Base-by-base conservation (phyloP, 2,113 vertebrate species). In the Hydropotes inermis region DNA sequence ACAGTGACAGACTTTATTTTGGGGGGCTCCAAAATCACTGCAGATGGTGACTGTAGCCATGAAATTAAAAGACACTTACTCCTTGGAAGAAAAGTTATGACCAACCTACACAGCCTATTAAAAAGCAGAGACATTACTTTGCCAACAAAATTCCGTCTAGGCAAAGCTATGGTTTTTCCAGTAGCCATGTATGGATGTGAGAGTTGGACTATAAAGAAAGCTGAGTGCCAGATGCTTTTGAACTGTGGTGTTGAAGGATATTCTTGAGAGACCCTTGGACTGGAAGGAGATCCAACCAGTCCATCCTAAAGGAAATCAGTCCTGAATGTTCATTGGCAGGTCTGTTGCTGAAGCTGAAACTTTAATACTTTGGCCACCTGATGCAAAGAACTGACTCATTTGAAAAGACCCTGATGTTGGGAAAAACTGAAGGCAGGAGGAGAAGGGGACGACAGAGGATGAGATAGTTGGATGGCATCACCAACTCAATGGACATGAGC, bases 161-260 rank as follows among this genome's bases (percentile, higher is more conserved):
- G 5, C 33, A 19, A 67, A 19, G 64, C 8, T 67, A 21, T 36
- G 17, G 8, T 67, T 67, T 67, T 67, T 67, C 33, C 4, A 67
- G 64, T 36, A 10, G 33, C 7, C 33, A 36, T 21, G 64, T 36
- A 67, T 67, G 33, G 16, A 67, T 67, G 64, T 67, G 17, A 67
- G 64, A 21, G 2, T 67, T 67, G 64, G 33, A 67, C 64, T 67
- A 5, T 67, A n/a, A 67, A 67, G 64, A 67, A 19, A 67, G 19
- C 9, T 36, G 33, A 54, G 6, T 0, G 1, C 52, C 5, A 0
- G 16, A 36, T 4, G 16, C 17, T 67, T 67, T n/a, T 67, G 17
- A 67, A 67, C 33, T 67, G 17, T 36, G 61, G 33, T 64, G 7
- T 64, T 64, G 64, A 33, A 36, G 33, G 16, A n/a, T 33, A 67